Percentiles rank a stretch among this genome's conserved stretches.
These are phyloP conservation scores for Mnemiopsis leidyi DNA, from an alignment of 37 sponge, comb jelly and placozoan genomes.

Conservation along the genomic window DNA sequence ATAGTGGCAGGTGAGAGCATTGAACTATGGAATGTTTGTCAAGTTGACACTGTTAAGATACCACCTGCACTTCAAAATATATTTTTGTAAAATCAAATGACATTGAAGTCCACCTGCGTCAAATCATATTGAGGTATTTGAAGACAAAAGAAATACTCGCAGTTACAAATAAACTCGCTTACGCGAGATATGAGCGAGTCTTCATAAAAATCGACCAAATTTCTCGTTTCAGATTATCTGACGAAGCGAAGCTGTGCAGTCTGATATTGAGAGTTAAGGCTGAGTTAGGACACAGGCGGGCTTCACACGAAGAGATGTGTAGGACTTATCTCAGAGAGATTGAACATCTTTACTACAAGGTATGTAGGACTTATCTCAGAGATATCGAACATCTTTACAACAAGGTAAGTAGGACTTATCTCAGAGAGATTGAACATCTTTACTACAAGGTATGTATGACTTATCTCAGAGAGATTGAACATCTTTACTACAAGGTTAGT, in stretches of 20 bases:
- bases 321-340: conserved; percentile 80
- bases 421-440: conserved; percentile 84
- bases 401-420: conserved; percentile 91
- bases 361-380: conserved; percentile 79
- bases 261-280: conserved; percentile 72
- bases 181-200: no score
- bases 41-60: no score
- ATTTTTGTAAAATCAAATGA: no score
- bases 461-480: conserved; percentile 86
- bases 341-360: conserved; percentile 96
- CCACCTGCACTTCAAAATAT: no score
- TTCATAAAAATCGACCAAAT: no score
- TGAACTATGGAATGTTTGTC: no score
- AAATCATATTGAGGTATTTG: no score
- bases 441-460: conserved; percentile 93
- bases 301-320: conserved; percentile 71
- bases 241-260: conserved; percentile 73
- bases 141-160: no score
- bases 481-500: conserved; percentile 96
- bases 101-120: no score
- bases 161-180: no score
- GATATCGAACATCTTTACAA: conserved; percentile 91
- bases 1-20: no score
- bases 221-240: conserved; percentile 69
- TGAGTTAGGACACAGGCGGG: conserved; percentile 67